Evolutionary conservation across 1,140 invertebrate species (phyloP).

Genomic region (Luehdorfia chinensis): DNA sequence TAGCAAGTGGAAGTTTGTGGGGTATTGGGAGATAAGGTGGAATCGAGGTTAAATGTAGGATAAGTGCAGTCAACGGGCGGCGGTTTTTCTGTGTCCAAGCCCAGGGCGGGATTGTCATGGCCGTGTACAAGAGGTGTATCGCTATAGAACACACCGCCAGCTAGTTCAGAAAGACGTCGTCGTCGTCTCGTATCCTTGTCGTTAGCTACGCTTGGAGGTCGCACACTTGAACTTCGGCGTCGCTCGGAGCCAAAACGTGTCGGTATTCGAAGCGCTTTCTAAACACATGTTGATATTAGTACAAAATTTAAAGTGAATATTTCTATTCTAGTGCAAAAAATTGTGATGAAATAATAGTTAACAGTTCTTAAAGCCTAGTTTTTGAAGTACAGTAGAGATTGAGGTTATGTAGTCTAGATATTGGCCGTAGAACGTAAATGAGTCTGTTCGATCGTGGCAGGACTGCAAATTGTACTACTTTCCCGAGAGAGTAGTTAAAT

Average conservation of each 20-base stretch:
- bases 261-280: constrained; percentile 54
- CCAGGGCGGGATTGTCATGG: constrained; percentile 53
- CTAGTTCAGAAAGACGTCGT: constrained; percentile 60
- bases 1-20: constrained; percentile 45
- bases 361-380: too few relatives aligned
- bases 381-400: too few relatives aligned
- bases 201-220: constrained; percentile 56
- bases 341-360: too few relatives aligned
- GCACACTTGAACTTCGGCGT: constrained; percentile 61
- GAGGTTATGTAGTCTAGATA: too few relatives aligned
- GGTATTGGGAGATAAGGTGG: constrained; percentile 20
- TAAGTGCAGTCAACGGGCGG: constrained; percentile 36
- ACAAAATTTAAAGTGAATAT: background rate
- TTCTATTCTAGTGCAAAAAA: too few relatives aligned
- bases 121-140: constrained; percentile 47
- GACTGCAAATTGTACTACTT: too few relatives aligned
- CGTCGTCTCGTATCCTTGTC: constrained; percentile 63
- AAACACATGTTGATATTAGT: constrained; percentile 6
- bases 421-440: too few relatives aligned
- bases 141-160: constrained; percentile 69
- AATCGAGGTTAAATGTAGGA: constrained; percentile 41
- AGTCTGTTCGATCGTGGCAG: too few relatives aligned
- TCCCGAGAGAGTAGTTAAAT: too few relatives aligned
- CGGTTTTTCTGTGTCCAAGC: constrained; percentile 52
- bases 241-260: constrained; percentile 51